Percentiles rank a stretch among this genome's conserved stretches.
phyloP scores from a whole-genome alignment of 2,888 invertebrate species.

The Nysson spinosus region DNA sequence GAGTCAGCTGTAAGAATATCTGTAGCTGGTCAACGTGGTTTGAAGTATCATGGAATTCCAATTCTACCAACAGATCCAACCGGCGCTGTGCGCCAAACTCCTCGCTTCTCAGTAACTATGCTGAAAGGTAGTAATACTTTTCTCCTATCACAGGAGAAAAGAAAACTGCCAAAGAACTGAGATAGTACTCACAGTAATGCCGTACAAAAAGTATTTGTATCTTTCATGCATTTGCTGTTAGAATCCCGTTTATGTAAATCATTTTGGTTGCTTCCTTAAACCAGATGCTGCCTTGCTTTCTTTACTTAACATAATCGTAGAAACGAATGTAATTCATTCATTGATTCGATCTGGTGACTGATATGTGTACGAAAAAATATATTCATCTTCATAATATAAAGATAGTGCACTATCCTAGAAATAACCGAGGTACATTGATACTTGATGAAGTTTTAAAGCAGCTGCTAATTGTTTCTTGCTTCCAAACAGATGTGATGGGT shows the following conservation, averaged over 20 bases:
- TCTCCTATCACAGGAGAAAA: conserved; percentile 45
- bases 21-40: conserved; percentile 67
- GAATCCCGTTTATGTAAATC: conserved; percentile 12
- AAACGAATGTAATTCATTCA: not conserved
- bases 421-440: too few species aligned
- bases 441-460: too few species aligned
- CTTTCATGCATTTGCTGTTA: conserved; percentile 28
- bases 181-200: conserved; percentile 30
- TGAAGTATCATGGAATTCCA: conserved; percentile 69
- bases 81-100: conserved; percentile 66
- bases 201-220: conserved; percentile 40
- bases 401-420: too few species aligned
- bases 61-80: conserved; percentile 72
- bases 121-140: conserved; percentile 65
- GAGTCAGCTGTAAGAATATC: conserved; percentile 67
- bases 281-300: conserved; percentile 22
- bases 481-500: too few species aligned
- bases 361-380: not conserved
- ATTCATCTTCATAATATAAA: conserved; percentile 6
- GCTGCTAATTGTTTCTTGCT: too few species aligned
- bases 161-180: conserved; percentile 41
- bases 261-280: conserved; percentile 25
- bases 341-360: not conserved
- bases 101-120: conserved; percentile 71
- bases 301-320: conserved; percentile 7